These are phyloP conservation scores for Chelon labrosus DNA, from an alignment of 2,797 vertebrate genomes.

Conservation along the genomic window DNA sequence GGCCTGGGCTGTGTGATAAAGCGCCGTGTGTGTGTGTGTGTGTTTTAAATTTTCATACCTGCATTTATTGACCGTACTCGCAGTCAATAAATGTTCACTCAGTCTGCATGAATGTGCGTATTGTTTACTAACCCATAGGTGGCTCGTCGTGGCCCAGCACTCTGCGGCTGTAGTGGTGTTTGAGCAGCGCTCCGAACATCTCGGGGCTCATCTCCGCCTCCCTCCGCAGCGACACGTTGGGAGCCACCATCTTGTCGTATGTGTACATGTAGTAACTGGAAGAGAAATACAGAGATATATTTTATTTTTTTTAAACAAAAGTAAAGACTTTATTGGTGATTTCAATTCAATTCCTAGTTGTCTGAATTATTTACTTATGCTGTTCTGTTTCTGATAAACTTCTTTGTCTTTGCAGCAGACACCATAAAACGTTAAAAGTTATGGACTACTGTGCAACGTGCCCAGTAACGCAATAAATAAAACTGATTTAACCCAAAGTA, in stretches of 20 bases:
- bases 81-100: background rate
- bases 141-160: slow-evolving; percentile 73
- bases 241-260: slow-evolving; percentile 97
- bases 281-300: slow-evolving; percentile 10
- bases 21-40: background rate
- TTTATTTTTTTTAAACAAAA: background rate
- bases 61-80: too few relatives aligned
- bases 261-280: slow-evolving; percentile 96
- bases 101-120: background rate
- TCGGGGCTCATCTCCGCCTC: slow-evolving; percentile 82
- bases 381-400: too few relatives aligned
- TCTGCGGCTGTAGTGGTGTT: slow-evolving; percentile 83
- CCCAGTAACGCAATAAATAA: slow-evolving; percentile 16
- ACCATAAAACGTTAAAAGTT: slow-evolving; percentile 26
- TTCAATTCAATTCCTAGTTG: background rate
- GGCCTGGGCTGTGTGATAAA: background rate
- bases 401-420: slow-evolving; percentile 21
- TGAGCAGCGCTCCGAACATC: slow-evolving; percentile 82
- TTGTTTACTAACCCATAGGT: slow-evolving; percentile 79
- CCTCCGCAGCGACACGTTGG: slow-evolving; percentile 91
- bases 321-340: background rate
- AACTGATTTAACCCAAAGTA: slow-evolving; percentile 24
- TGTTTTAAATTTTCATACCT: background rate
- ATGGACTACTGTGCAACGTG: slow-evolving; percentile 29
- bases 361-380: too few relatives aligned